Percentiles rank a stretch among this genome's conserved stretches.
Evolutionary conservation across 1,140 invertebrate genomes (phyloP).

Genomic region (Zaprionus africanus): DNA sequence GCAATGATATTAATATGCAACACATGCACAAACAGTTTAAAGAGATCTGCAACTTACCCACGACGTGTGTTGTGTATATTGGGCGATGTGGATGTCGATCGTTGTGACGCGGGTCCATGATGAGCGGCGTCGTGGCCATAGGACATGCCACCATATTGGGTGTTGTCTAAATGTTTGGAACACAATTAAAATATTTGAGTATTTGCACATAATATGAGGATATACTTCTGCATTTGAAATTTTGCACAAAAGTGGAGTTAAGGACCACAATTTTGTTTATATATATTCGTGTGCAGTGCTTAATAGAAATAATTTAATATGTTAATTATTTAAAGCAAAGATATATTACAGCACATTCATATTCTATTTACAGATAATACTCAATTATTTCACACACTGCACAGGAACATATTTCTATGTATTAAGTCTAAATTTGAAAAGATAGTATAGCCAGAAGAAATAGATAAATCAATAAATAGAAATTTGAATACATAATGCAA

Average conservation of each 20-base stretch:
- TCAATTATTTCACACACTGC: conserved; percentile 24
- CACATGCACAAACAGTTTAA: conserved; percentile 22
- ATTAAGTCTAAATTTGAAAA: conserved; percentile 23
- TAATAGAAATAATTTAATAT: conserved; percentile 12
- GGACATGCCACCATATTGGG: conserved; percentile 68
- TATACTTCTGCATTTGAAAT: conserved; percentile 1
- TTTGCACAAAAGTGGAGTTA: conserved; percentile 36
- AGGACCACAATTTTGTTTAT: conserved; percentile 16
- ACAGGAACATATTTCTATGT: conserved; percentile 11
- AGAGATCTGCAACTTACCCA: conserved; percentile 64
- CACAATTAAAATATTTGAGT: conserved; percentile 1
- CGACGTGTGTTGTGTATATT: conserved; percentile 76
- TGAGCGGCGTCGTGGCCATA: conserved; percentile 63
- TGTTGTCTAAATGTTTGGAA: conserved; percentile 55
- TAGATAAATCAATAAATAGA: conserved; percentile 42
- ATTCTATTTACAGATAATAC: conserved; percentile 4
- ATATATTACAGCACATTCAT: conserved; percentile 22
- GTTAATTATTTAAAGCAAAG: conserved; percentile 1
- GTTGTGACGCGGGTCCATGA: conserved; percentile 64
- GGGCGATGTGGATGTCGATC: conserved; percentile 75
- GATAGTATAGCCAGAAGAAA: conserved; percentile 60
- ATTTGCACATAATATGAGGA: neutral
- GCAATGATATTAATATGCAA: conserved; percentile 34
- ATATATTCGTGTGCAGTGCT: conserved; percentile 22
- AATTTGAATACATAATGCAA: conserved; percentile 63